phyloP scores from a whole-genome alignment of 2,113 vertebrate genomes.

The Aphyosemion australe region DNA sequence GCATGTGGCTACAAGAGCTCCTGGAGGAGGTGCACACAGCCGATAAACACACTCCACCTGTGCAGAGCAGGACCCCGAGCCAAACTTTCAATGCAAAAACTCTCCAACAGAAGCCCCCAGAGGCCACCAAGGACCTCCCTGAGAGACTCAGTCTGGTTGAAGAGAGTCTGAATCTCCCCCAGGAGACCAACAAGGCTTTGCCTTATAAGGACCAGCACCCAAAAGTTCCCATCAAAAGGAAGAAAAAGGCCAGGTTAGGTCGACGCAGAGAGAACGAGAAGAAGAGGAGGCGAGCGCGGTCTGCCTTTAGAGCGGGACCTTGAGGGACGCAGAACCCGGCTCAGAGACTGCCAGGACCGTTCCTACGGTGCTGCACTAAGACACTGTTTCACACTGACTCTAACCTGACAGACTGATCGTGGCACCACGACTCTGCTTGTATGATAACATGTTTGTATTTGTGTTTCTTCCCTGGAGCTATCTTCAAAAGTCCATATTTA shows the following conservation, averaged over 20 bases:
- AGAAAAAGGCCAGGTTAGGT: conserved; percentile 90
- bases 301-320: conserved; percentile 42
- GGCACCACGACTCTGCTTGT: conserved; percentile 47
- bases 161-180: conserved; percentile 81
- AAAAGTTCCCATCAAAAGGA: conserved; percentile 85
- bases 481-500: conserved; percentile 60
- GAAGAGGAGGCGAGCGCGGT: conserved; percentile 85
- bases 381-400: conserved; percentile 53
- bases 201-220: conserved; percentile 88
- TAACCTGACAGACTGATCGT: no score
- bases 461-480: conserved; percentile 30
- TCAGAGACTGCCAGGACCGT: conserved; percentile 20
- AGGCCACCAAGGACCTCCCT: conserved; percentile 88
- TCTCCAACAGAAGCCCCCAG: conserved; percentile 85
- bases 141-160: conserved; percentile 81
- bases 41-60: conserved; percentile 73
- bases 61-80: conserved; percentile 66
- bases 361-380: conserved; percentile 46
- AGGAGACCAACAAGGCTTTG: conserved; percentile 94
- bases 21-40: conserved; percentile 94
- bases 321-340: conserved; percentile 23
- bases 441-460: conserved; percentile 52
- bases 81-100: conserved; percentile 71
- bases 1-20: conserved; percentile 89
- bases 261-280: conserved; percentile 91